A percentile compares a stretch with the other conserved stretches of the same genome.
phyloP scores from a whole-genome alignment of 2,113 vertebrate species.

The Phyllopteryx taeniolatus region DNA sequence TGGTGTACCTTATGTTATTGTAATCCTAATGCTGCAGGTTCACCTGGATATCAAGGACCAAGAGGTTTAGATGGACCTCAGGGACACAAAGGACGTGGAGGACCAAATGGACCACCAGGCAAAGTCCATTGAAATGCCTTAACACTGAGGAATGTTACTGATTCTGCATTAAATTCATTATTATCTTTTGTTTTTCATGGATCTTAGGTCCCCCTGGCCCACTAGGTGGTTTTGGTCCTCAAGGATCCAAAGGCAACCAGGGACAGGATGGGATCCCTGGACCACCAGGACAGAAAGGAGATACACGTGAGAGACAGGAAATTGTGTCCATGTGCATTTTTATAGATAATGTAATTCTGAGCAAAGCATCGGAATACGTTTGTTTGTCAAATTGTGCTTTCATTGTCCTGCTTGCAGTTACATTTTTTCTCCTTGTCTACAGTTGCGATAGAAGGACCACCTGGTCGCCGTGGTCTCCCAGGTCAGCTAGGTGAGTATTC shows the following conservation, averaged over 20 bases:
- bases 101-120: constrained; percentile 46
- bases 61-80: constrained; percentile 42
- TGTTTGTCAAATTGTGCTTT: not conserved
- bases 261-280: constrained; percentile 83
- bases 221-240: constrained; percentile 67
- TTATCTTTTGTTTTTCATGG: not conserved
- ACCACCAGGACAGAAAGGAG: constrained; percentile 77
- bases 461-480: constrained; percentile 45
- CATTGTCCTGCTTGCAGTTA: not conserved
- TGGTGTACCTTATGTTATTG: not conserved
- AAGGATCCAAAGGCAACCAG: constrained; percentile 76
- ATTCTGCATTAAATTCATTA: not conserved
- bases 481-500: constrained; percentile 58
- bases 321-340: not conserved
- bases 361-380: not conserved
- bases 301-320: constrained; percentile 59
- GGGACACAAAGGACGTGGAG: constrained; percentile 46
- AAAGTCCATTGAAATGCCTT: constrained; percentile 12
- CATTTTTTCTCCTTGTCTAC: constrained; percentile 1
- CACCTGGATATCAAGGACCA: constrained; percentile 43
- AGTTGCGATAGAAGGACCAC: constrained; percentile 23
- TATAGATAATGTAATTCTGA: not conserved
- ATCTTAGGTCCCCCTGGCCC: constrained; percentile 70
- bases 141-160: not conserved
- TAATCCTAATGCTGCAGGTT: constrained; percentile 36